Percentiles rank a stretch among this genome's conserved stretches.
Conservation (phyloP, 2,888 invertebrate species). For the Eueremaeus valkanovi region DNA sequence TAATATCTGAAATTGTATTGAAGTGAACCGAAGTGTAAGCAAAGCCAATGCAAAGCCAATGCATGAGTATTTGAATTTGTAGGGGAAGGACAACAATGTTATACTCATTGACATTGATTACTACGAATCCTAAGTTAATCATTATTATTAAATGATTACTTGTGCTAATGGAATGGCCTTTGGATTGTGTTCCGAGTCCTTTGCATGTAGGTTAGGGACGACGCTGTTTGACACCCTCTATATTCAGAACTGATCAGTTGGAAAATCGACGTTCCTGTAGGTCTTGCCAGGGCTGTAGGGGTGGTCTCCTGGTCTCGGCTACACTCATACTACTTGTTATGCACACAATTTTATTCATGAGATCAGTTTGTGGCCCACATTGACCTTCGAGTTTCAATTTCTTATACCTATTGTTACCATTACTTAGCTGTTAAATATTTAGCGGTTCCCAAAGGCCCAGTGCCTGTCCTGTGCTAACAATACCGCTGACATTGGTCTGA, state of each 20-base stretch:
- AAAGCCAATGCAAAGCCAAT: too few relatives aligned
- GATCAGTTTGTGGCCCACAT: conserved; percentile 25
- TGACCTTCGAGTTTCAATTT: conserved; percentile 37
- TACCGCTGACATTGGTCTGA: conserved; percentile 32
- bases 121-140: conserved; percentile 25
- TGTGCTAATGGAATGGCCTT: conserved; percentile 23
- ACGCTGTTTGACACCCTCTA: conserved; percentile 28
- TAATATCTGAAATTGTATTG: too few relatives aligned
- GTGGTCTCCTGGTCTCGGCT: conserved; percentile 17
- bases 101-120: neutral
- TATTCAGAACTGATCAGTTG: conserved; percentile 34
- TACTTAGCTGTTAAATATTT: conserved; percentile 36
- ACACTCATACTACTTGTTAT: conserved; percentile 27
- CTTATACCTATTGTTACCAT: conserved; percentile 30
- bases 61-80: neutral
- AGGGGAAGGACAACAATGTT: neutral
- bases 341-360: conserved; percentile 14
- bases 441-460: neutral
- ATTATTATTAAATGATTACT: conserved; percentile 26
- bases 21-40: too few relatives aligned
- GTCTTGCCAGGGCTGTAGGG: conserved; percentile 22
- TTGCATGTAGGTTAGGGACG: neutral
- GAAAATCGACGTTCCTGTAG: conserved; percentile 37
- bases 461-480: neutral
- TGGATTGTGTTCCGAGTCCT: neutral